Evolutionary conservation across 2,888 invertebrate species (phyloP), one percentile per base, ranked within the genome.

Genomic region (Drosophila lutescens): DNA sequence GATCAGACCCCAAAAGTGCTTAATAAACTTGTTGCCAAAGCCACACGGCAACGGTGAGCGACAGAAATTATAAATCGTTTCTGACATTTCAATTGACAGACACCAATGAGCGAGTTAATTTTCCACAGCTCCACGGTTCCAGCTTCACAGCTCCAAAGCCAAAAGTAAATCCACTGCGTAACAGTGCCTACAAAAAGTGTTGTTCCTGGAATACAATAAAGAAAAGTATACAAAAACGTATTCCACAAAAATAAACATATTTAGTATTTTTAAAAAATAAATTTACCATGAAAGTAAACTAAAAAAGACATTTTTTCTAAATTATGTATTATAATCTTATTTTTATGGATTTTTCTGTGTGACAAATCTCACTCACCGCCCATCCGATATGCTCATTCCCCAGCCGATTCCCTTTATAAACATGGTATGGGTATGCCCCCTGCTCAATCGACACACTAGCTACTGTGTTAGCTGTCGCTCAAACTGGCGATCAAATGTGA

Each of bases 41-140:
- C 49, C 49, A 73, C 46, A 73, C 71, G 51, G 51, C 61, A 66
- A 61, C 71, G 36, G 55, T 53, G 65, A 78, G 74, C 76, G 78
- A 80, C 83, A 69, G 72, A 83, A 88, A 87, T 89, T 87, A 88
- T 89, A 87, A 89, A 89, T 89, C 88, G 89, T 79, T 87, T 83
- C 80, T 88, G 88, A 89, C 88, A 89, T 87, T 88, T 89, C 89
- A 81, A 88, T 83, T 89, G 88, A 89, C 88, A 89, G 88, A 86
- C 82, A 83, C 88, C 89, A 88, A 88, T 88, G 88, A 86, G 87
- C 82, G 89, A 86, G 89, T 89, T 87, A 89, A 87, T 87, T 87
- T 87, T 78, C 81, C 82, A 79, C 82, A 79, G 76, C 63, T 60
- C 47, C 57, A 74, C 69, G 67, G 61, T 43, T 15, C 61, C 44